Evolutionary conservation across 2,797 vertebrate species (phyloP).

Genomic region (Diplodus sargus): DNA sequence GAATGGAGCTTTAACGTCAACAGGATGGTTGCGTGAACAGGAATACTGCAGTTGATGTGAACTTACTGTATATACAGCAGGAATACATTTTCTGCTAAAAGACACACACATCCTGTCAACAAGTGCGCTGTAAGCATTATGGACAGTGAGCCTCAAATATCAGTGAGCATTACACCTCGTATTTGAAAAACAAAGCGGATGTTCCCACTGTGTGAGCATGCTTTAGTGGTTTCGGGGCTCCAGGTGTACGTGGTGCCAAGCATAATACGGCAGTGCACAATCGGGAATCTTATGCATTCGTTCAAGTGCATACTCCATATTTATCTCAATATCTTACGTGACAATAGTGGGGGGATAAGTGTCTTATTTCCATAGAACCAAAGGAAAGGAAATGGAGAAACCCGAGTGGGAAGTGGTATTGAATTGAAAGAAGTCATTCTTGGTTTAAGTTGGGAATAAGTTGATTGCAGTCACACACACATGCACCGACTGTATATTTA

Average conservation of each 20-base stretch:
- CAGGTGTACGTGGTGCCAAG: not conserved
- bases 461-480: constrained; percentile 6
- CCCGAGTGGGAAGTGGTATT: not conserved
- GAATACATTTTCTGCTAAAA: constrained; percentile 14
- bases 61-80: not conserved
- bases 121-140: not conserved
- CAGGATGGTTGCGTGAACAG: not conserved
- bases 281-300: not conserved
- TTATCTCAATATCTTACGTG: constrained; percentile 21
- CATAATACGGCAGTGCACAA: constrained; percentile 15
- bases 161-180: not conserved
- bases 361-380: constrained; percentile 39
- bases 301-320: constrained; percentile 36
- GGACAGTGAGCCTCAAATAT: constrained; percentile 7
- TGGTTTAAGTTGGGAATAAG: not conserved
- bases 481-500: constrained; percentile 33
- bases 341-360: constrained; percentile 2
- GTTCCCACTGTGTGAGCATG: not conserved
- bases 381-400: constrained; percentile 16
- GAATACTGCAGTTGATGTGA: not conserved
- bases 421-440: not conserved
- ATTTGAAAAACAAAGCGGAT: constrained; percentile 12
- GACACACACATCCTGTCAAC: not conserved
- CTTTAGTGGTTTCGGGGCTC: constrained; percentile 26
- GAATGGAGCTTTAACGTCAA: not conserved